phyloP scores from a whole-genome alignment of 1,140 invertebrate species.

The Centruroides sculpturatus region DNA sequence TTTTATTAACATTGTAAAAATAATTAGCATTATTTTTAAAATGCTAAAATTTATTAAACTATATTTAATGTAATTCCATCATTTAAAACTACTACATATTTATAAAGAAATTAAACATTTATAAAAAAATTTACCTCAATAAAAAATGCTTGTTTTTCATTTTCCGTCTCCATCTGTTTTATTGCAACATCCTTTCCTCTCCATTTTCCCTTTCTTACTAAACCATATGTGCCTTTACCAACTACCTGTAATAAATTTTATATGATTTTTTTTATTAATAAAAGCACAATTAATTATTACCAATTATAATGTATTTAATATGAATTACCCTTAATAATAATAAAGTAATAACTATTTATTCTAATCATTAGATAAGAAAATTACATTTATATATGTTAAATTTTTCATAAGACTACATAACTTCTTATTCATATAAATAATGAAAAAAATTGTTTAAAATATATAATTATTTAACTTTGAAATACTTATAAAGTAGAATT shows the following conservation, averaged over 20 bases:
- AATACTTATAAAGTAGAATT: too few species aligned
- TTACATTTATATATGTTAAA: too few species aligned
- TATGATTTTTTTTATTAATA: background rate
- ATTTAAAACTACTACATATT: background rate
- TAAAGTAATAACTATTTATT: too few species aligned
- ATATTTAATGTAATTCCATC: background rate
- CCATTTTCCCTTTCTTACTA: conserved; percentile 82
- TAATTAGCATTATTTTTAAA: too few species aligned
- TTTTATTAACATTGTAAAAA: too few species aligned
- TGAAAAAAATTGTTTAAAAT: too few species aligned
- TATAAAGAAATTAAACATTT: conserved; percentile 46
- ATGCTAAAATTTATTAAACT: background rate
- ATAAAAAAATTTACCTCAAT: conserved; percentile 18
- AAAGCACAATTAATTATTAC: background rate
- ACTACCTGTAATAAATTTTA: conserved; percentile 28
- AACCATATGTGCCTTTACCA: conserved; percentile 92
- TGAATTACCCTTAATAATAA: background rate
- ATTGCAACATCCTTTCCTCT: conserved; percentile 70
- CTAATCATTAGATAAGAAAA: too few species aligned
- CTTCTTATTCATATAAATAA: too few species aligned
- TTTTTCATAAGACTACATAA: too few species aligned
- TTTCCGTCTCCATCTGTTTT: conserved; percentile 79
- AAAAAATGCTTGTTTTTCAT: conserved; percentile 42
- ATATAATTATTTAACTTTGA: too few species aligned
- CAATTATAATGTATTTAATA: background rate